Conservation (phyloP, 2,888 invertebrate genomes). For the Cyclophora albipunctata region DNA sequence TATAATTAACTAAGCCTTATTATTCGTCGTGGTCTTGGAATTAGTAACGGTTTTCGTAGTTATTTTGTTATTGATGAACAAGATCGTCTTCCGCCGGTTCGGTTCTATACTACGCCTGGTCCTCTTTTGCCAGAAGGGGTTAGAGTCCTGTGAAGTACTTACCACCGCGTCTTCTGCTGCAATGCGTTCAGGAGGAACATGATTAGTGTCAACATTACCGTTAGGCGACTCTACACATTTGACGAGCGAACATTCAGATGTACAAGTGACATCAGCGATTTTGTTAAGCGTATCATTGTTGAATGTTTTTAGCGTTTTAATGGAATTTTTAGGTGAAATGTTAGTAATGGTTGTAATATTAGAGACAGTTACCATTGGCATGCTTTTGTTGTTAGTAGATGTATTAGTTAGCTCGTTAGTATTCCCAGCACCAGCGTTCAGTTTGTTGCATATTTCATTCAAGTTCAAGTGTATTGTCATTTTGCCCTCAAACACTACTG, state of each 20-base stretch:
- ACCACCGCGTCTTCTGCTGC: slow-evolving; percentile 43
- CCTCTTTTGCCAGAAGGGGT: slow-evolving; percentile 67
- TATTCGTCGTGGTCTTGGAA: slow-evolving; percentile 32
- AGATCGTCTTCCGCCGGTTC: slow-evolving; percentile 67
- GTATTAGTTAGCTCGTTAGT: slow-evolving; percentile 50
- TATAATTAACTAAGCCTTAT: slow-evolving; percentile 26
- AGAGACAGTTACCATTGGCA: slow-evolving; percentile 75
- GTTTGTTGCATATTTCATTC: slow-evolving; percentile 69
- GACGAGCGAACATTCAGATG: slow-evolving; percentile 42
- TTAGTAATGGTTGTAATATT: slow-evolving; percentile 73
- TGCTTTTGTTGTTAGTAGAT: slow-evolving; percentile 63
- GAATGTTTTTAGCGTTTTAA: slow-evolving; percentile 57
- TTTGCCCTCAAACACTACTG: slow-evolving; percentile 72
- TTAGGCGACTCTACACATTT: slow-evolving; percentile 33
- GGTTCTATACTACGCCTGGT: slow-evolving; percentile 60
- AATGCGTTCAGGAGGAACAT: slow-evolving; percentile 37
- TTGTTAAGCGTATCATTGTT: slow-evolving; percentile 39
- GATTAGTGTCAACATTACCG: slow-evolving; percentile 22
- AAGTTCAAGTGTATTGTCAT: slow-evolving; percentile 72
- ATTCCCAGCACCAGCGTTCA: slow-evolving; percentile 64
- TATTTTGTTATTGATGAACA: slow-evolving; percentile 69
- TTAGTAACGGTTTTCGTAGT: slow-evolving; percentile 42
- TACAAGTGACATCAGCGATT: slow-evolving; percentile 41
- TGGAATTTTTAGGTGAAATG: slow-evolving; percentile 69
- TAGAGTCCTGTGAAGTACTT: slow-evolving; percentile 63